Base-by-base conservation (phyloP, 2,888 invertebrate genomes). In the Chrysolina americana region DNA sequence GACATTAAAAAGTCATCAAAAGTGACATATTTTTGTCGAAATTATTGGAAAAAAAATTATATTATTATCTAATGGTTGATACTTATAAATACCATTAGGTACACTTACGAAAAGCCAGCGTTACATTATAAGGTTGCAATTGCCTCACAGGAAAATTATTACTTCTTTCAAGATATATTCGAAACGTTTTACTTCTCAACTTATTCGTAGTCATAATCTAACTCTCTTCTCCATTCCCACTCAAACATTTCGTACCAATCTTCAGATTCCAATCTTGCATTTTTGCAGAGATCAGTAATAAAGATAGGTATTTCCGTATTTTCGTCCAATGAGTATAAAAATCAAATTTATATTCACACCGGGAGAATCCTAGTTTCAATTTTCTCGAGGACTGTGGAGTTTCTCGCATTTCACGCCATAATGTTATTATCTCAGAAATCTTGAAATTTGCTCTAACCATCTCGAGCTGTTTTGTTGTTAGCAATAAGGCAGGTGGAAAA, bases 401-500 rank as follows among this genome's bases (percentile, higher is more conserved):
- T 64, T 63, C 41, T 41, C 48, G 48, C 64, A 19, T 64, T 70
- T 23, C 21, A 50, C 50, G 50, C 41, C 21, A 64, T 53, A 64
- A 64, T 70, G 50, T 70, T 64, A 70, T 70, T 70, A 70, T 70
- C 64, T 64, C 47, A 10, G 41, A 64, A 70, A 70, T 64, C 70
- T 64, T 11, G 36, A 41, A 70, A 70, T 63, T 62, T 28, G 59
- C 69, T 69, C n/a, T 47, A 47, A 36, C n/a, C 47, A 28, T 6
- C 41, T 62, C 48, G 47, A n/a, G 41, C 47, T 69, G 44, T 44
- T 62, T 70, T 23, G 19, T 68, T 56, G 56, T 53, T 59, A 62
- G 23, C 47, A 21, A 56, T 23, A 21, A 56, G 56, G 6, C 56
- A 56, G 56, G 56, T 23, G 56, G 56, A 56, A 56, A 59, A 59